Conservation (phyloP, 2,797 vertebrate species). For the Mormyrops boulengeri region DNA sequence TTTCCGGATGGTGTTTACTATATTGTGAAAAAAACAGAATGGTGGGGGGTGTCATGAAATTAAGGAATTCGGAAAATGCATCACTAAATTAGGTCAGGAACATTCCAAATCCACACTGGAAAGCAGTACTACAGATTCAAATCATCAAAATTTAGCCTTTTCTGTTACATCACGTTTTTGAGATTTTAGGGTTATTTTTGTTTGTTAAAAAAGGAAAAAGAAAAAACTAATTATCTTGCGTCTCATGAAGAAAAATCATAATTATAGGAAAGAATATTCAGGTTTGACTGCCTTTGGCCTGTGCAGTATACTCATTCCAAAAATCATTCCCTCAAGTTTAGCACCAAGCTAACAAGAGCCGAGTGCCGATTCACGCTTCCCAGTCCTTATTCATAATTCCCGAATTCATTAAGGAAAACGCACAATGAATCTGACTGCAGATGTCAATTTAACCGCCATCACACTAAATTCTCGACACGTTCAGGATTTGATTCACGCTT, state of each 20-base stretch:
- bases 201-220: neutral
- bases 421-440: neutral
- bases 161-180: neutral
- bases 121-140: neutral
- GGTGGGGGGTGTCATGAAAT: neutral
- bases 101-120: neutral
- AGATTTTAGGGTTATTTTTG: neutral
- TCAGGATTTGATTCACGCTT: neutral
- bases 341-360: neutral
- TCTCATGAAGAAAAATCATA: neutral
- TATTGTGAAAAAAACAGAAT: neutral
- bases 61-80: neutral
- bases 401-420: neutral
- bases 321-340: neutral
- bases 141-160: neutral
- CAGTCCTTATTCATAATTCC: neutral
- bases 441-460: neutral
- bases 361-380: neutral
- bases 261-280: neutral
- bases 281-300: neutral
- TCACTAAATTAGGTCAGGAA: neutral
- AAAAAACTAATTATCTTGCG: neutral
- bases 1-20: neutral
- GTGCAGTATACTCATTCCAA: neutral
- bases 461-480: neutral